phyloP scores from a whole-genome alignment of 1,140 invertebrate genomes.

The Goniozus legneri region DNA sequence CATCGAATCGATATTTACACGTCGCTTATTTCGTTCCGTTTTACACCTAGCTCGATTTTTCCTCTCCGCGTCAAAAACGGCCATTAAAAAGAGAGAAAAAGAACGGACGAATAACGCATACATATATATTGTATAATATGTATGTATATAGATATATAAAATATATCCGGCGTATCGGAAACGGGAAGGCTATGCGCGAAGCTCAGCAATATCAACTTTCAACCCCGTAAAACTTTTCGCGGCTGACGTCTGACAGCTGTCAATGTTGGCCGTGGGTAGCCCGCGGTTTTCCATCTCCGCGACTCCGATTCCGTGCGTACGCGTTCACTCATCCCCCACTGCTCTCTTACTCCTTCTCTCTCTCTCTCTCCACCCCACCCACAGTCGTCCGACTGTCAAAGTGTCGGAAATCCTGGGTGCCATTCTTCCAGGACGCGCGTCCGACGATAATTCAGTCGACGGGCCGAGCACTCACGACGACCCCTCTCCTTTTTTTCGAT shows the following conservation, averaged over 20 bases:
- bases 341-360: background rate
- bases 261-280: conserved; percentile 26
- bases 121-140: too few relatives aligned
- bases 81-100: too few relatives aligned
- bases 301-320: conserved; percentile 8
- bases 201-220: conserved; percentile 37
- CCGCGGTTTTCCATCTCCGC: conserved; percentile 23
- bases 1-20: too few relatives aligned
- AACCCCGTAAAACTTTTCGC: conserved; percentile 32
- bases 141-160: too few relatives aligned
- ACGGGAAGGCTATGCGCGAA: conserved; percentile 20
- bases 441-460: conserved; percentile 18
- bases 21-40: too few relatives aligned
- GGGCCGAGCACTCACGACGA: conserved; percentile 4
- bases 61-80: too few relatives aligned
- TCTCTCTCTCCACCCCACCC: background rate
- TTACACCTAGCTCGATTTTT: too few relatives aligned
- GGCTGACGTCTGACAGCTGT: conserved; percentile 48
- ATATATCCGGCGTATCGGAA: too few relatives aligned
- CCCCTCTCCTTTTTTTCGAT: background rate
- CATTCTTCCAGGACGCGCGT: conserved; percentile 17
- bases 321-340: conserved; percentile 7
- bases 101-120: too few relatives aligned
- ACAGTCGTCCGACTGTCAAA: conserved; percentile 27
- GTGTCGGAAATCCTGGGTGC: conserved; percentile 21